Conservation (phyloP, 2,797 vertebrate genomes). For the Gila robusta region DNA sequence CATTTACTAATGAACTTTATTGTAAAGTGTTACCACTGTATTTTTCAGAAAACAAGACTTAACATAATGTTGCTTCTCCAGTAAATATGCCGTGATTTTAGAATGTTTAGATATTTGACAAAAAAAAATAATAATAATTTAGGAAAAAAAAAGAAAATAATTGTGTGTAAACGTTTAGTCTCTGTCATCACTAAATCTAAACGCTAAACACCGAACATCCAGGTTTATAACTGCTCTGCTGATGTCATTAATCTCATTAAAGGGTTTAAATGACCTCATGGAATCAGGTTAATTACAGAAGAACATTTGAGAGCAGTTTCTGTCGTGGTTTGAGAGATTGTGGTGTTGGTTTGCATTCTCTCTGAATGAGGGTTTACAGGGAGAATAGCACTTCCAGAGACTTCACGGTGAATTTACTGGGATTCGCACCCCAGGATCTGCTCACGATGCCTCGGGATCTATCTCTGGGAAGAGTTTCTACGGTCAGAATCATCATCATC, state of each 20-base stretch:
- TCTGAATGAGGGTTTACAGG: constrained; percentile 82
- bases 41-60: background rate
- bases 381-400: constrained; percentile 92
- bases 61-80: background rate
- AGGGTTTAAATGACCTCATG: constrained; percentile 1
- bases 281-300: constrained; percentile 2
- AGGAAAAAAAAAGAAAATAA: too few relatives aligned
- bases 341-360: constrained; percentile 68
- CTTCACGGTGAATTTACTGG: constrained; percentile 89
- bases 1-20: too few relatives aligned
- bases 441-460: constrained; percentile 87
- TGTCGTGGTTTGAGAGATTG: background rate
- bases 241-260: background rate
- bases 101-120: background rate
- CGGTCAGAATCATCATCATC: constrained; percentile 71
- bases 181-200: background rate
- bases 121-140: too few relatives aligned
- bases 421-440: constrained; percentile 93
- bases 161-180: background rate
- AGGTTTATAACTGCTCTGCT: background rate
- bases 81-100: background rate
- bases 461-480: constrained; percentile 77
- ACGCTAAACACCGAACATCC: background rate
- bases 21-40: too few relatives aligned
- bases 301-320: background rate